These are phyloP conservation scores for Napeogenes inachia DNA, from an alignment of 2,888 invertebrate species.

Conservation along the genomic window DNA sequence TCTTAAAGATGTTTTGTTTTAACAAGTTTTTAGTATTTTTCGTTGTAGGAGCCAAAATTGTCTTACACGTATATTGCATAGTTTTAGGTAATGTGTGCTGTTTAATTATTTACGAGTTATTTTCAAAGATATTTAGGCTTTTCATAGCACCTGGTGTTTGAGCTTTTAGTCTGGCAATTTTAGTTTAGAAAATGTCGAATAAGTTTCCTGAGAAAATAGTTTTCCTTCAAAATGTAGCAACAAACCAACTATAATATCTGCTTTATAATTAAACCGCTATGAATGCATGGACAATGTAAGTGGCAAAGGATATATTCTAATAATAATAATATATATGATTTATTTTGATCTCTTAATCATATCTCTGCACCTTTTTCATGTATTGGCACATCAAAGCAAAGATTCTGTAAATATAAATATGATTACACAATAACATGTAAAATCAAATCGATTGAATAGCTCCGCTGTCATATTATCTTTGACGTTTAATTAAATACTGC, in stretches of 20 bases:
- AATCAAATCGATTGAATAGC: background rate
- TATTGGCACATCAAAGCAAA: background rate
- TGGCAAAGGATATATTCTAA: too few relatives aligned
- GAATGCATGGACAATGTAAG: too few relatives aligned
- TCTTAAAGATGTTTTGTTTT: too few relatives aligned
- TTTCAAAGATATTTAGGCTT: conserved; percentile 27
- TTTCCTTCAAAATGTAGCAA: conserved; percentile 8
- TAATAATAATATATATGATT: too few relatives aligned
- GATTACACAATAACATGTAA: conserved; percentile 1
- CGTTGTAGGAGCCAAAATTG: background rate
- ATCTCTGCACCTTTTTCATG: background rate
- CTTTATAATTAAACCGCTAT: too few relatives aligned
- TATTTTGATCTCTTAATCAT: background rate
- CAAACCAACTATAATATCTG: too few relatives aligned
- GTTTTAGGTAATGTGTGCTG: conserved; percentile 12
- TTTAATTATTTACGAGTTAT: conserved; percentile 26
- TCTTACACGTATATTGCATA: background rate
- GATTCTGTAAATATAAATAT: background rate
- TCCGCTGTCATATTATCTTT: background rate
- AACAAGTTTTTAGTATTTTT: background rate
- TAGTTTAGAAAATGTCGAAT: conserved; percentile 19
- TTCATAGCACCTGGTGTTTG: conserved; percentile 24
- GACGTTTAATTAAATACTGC: conserved; percentile 20
- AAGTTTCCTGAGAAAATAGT: conserved; percentile 23
- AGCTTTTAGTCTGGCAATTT: conserved; percentile 20